Evolutionary conservation across 2,797 vertebrate species (phyloP).

Genomic region (Peromyscus nudipes): DNA sequence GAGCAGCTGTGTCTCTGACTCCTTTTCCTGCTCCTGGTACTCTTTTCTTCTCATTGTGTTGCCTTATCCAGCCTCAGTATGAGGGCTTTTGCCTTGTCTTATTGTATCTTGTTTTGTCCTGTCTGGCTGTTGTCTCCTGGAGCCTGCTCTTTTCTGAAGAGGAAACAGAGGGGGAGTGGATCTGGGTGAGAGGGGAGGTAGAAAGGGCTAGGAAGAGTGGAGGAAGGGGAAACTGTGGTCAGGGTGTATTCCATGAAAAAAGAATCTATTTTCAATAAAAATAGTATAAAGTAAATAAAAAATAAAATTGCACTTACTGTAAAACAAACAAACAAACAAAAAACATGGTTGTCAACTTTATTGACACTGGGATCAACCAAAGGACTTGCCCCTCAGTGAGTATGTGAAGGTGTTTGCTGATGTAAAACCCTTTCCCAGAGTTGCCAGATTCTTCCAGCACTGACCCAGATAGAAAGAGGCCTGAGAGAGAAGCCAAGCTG

Average conservation of each 20-base stretch:
- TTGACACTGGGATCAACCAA: neutral
- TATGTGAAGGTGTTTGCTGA: neutral
- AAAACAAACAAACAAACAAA: neutral
- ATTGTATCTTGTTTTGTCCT: neutral
- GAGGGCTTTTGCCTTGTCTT: neutral
- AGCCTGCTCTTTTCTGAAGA: neutral
- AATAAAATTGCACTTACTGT: neutral
- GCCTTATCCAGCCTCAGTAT: neutral
- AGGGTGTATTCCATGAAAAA: neutral
- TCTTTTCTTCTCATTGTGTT: neutral
- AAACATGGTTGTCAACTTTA: neutral
- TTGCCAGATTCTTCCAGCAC: neutral
- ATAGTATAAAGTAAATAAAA: neutral
- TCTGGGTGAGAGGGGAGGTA: too few relatives aligned
- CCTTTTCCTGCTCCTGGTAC: neutral
- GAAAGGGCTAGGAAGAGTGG: too few relatives aligned
- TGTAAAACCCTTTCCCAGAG: neutral
- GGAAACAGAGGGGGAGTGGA: neutral
- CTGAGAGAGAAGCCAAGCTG: neutral
- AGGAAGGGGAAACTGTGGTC: neutral
- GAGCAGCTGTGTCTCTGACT: neutral
- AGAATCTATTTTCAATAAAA: neutral
- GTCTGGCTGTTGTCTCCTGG: neutral
- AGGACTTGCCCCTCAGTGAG: neutral
- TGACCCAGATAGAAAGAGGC: neutral